Evolutionary conservation across 2,888 invertebrate species (phyloP).

Genomic region (Pseudococcus viburni): DNA sequence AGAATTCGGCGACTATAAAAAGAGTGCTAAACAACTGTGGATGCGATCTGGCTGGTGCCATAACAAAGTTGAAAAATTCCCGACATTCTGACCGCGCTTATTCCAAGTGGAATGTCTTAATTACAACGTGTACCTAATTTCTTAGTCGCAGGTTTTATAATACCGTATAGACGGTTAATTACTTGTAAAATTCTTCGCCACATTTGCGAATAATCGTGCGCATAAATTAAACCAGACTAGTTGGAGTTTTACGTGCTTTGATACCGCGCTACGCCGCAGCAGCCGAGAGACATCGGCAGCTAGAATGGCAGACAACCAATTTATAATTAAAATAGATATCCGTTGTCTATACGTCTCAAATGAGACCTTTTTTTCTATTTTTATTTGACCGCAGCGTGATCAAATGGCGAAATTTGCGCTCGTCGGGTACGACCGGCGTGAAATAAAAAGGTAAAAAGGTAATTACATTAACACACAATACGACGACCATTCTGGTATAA

Average conservation of each 20-base stretch:
- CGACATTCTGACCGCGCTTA: neutral
- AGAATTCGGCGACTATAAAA: neutral
- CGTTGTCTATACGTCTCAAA: neutral
- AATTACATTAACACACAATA: constrained; percentile 66
- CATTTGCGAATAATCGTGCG: constrained; percentile 34
- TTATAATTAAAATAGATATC: constrained; percentile 23
- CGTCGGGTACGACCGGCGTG: neutral
- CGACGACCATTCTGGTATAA: constrained; percentile 64
- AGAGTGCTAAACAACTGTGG: neutral
- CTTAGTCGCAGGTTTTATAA: constrained; percentile 23
- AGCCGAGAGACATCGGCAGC: no score
- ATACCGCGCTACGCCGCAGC: no score
- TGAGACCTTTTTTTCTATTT: neutral
- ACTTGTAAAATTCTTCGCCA: constrained; percentile 32
- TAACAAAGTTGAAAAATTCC: constrained; percentile 33
- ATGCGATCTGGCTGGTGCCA: neutral
- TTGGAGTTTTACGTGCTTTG: neutral
- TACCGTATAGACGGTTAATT: constrained; percentile 24
- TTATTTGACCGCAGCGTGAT: neutral
- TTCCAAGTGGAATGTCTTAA: constrained; percentile 19
- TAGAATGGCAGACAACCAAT: neutral
- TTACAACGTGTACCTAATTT: neutral
- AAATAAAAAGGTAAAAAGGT: constrained; percentile 53
- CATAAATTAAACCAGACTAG: neutral
- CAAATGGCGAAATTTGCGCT: constrained; percentile 15